Conservation (phyloP, 2,113 vertebrate species). For the Sinosuthora webbiana region DNA sequence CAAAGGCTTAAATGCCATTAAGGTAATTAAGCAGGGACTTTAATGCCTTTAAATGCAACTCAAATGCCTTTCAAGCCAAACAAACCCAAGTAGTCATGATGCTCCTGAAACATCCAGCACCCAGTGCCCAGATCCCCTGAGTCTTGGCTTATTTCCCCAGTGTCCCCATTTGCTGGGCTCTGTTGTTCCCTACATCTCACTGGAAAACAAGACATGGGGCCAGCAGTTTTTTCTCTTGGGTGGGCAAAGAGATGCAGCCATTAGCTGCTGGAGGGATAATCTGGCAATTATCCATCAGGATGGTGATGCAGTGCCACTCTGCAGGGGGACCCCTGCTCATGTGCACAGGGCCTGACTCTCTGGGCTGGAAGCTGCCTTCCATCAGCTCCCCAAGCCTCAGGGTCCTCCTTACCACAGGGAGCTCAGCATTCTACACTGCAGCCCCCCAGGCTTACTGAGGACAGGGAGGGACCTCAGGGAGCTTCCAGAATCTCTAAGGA, state of each 20-base stretch:
- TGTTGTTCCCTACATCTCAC: neutral
- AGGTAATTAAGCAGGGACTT: constrained; percentile 25
- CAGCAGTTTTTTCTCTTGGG: neutral
- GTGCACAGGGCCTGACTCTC: accelerated
- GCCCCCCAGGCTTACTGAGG: neutral
- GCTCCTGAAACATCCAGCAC: neutral
- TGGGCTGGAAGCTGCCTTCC: neutral
- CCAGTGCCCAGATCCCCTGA: neutral
- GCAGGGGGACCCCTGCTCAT: neutral
- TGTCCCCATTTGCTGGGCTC: neutral
- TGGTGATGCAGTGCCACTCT: accelerated
- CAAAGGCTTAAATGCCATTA: neutral
- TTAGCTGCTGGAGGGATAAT: neutral
- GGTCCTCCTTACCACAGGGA: neutral
- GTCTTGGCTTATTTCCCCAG: neutral
- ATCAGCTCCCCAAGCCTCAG: neutral
- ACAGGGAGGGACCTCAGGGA: neutral
- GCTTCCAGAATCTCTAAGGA: neutral
- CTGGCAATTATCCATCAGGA: neutral
- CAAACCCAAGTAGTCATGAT: neutral
- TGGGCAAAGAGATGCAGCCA: neutral
- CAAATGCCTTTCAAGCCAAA: neutral
- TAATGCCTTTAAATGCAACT: constrained; percentile 22
- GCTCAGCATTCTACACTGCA: neutral
- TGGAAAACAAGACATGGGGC: neutral